phyloP scores from a whole-genome alignment of 1,140 invertebrate genomes.

The Ostrea denselamellosa region DNA sequence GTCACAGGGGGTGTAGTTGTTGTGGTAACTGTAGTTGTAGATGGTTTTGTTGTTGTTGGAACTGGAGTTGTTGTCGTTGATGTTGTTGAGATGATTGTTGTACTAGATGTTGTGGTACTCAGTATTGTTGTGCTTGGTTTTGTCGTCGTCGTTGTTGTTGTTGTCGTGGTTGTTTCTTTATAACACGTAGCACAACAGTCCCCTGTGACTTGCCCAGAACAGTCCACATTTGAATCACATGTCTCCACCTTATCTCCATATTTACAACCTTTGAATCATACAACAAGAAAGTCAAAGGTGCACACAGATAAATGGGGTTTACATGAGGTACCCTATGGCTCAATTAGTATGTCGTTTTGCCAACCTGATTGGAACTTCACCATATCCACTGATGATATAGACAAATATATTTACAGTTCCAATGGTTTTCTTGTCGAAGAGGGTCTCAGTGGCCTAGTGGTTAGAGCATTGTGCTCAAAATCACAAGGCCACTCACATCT shows the following conservation, averaged over 20 bases:
- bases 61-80: not conserved
- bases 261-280: not conserved
- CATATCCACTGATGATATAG: too few relatives aligned
- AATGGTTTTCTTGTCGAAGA: too few relatives aligned
- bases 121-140: not conserved
- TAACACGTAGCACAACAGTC: not conserved
- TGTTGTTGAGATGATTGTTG: not conserved
- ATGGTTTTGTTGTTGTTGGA: not conserved
- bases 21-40: not conserved
- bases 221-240: not conserved
- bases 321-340: too few relatives aligned
- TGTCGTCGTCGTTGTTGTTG: not conserved
- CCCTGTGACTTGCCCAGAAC: not conserved
- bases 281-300: too few relatives aligned
- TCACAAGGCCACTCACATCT: too few relatives aligned
- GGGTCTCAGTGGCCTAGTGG: too few relatives aligned
- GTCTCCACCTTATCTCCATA: not conserved
- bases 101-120: not conserved
- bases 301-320: too few relatives aligned
- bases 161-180: not conserved
- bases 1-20: not conserved
- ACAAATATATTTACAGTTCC: too few relatives aligned
- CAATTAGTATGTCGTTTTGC: too few relatives aligned
- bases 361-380: too few relatives aligned
- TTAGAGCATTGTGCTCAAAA: too few relatives aligned